Evolutionary conservation across 2,797 vertebrate species (phyloP).

Genomic region (Otus scops): DNA sequence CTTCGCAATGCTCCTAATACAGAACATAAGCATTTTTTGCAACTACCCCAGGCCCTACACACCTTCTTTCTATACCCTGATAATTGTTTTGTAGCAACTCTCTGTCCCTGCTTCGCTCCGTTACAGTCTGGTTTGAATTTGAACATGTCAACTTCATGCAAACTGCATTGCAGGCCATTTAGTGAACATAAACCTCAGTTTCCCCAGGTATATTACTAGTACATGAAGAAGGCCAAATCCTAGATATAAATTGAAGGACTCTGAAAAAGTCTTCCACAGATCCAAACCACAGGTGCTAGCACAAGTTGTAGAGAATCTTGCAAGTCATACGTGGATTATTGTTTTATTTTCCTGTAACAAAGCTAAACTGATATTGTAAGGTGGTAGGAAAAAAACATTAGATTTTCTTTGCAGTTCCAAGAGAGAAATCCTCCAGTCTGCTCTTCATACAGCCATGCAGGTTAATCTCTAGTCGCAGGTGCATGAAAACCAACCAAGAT

Average conservation of each 20-base stretch:
- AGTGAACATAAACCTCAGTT: background rate
- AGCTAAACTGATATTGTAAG: background rate
- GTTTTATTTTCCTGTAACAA: background rate
- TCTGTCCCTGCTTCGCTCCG: background rate
- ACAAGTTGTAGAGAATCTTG: background rate
- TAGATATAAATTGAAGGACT: background rate
- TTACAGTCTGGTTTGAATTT: background rate
- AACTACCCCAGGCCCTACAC: background rate
- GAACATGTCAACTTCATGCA: background rate
- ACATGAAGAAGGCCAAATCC: background rate
- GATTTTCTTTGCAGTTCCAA: background rate
- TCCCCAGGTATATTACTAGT: background rate
- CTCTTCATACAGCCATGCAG: background rate
- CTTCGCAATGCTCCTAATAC: rapidly evolving
- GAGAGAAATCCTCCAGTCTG: background rate
- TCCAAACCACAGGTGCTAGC: background rate
- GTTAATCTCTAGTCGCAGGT: background rate
- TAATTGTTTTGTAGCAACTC: background rate
- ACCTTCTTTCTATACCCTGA: rapidly evolving
- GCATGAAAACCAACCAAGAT: background rate
- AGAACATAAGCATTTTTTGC: background rate
- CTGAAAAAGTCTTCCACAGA: background rate
- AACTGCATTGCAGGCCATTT: rapidly evolving
- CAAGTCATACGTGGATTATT: background rate
- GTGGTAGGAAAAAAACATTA: background rate